Evolutionary conservation across 2,113 vertebrate genomes (phyloP).

Genomic region (Probosciger aterrimus): DNA sequence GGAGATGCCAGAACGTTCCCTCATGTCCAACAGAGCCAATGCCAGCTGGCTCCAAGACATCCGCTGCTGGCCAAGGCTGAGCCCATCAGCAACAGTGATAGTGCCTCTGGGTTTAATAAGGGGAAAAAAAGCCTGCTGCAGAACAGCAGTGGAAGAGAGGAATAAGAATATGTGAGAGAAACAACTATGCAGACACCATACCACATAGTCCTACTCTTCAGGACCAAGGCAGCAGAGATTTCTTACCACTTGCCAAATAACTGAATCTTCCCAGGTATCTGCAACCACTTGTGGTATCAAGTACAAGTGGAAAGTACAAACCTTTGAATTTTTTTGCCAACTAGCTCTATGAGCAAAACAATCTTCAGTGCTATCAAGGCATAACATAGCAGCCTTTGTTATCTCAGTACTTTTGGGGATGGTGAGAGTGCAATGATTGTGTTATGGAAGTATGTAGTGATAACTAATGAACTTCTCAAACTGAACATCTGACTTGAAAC

Average conservation of each 20-base stretch:
- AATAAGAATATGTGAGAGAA: neutral
- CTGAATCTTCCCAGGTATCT: neutral
- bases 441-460: neutral
- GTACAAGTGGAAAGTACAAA: neutral
- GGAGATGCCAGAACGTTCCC: neutral
- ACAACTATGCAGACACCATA: neutral
- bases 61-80: neutral
- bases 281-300: neutral
- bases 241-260: neutral
- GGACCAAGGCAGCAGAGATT: neutral
- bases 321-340: neutral
- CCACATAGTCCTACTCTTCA: neutral
- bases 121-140: too few species aligned
- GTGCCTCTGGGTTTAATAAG: neutral
- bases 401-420: neutral
- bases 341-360: neutral
- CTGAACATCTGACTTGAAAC: neutral
- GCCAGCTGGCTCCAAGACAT: neutral
- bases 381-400: neutral
- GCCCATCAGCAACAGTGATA: neutral
- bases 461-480: neutral
- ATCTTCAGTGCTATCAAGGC: neutral
- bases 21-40: neutral
- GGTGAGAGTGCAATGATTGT: rapidly evolving
- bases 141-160: neutral